Base-by-base conservation (phyloP, 2,797 vertebrate species). In the Acrossocheilus fasciatus region DNA sequence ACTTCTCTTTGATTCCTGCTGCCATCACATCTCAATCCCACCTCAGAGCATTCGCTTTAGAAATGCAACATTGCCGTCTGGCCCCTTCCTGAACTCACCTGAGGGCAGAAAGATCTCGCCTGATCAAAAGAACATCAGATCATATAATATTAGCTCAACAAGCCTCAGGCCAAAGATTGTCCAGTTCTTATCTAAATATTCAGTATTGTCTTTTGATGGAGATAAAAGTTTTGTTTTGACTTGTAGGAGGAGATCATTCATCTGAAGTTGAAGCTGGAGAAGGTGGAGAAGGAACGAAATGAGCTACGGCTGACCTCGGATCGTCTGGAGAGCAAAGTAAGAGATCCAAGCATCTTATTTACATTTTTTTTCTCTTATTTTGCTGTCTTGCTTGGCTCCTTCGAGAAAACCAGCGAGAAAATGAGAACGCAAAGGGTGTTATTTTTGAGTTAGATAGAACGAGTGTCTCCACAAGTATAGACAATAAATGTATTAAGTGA, bases 201-300 rank as follows among this genome's bases (percentile, higher is more conserved):
- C 20, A 45, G 7, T 23, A 12, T 41, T 82, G 62, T 47, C 20
- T 54, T 54, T 7, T 8, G n/a, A 10, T 62, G 23, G 70, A 26
- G 8, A 45, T 72, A 73, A 41, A 64, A 39, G 10, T 87, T 30
- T 62, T 52, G 36, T 36, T 54, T 62, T 80, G 18, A 82, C 11
- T 88, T 90, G 34, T 88, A 99, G 98, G 98, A 99, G 91, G 98
- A 99, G 94, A 97, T 99, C 92, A 97, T 98, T 91, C 97, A 96
- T 91, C 95, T 98, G 84, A 97, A 96, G 88, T 90, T 92, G 85
- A 98, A 97, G 89, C 92, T 99, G 0, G 98, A 99, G 92, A 98
- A 95, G 93, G 96, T 97, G 92, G 98, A 99, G 93, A 99, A 98
- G 88, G 98, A 99, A 90, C 94, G 98, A 59, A 99, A 97, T 47